A percentile compares a stretch with the other conserved stretches of the same genome.
These are phyloP conservation scores for Globicephala melas DNA, from an alignment of 2,113 vertebrate genomes.

Conservation along the genomic window DNA sequence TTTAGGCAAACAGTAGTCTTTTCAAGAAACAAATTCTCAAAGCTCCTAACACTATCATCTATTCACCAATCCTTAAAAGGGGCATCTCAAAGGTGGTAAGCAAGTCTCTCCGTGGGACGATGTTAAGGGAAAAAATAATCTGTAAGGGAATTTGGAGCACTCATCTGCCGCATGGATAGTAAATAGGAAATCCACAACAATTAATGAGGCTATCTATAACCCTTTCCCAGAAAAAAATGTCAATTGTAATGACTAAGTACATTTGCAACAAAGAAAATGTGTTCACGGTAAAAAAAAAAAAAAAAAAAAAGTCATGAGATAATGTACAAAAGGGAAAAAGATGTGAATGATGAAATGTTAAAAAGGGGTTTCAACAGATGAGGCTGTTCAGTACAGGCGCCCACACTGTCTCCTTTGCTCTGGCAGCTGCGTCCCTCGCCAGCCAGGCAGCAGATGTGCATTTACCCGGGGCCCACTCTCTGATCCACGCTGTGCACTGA, in stretches of 20 bases:
- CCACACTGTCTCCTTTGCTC: not conserved
- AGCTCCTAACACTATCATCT: not conserved
- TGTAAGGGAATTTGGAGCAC: not conserved
- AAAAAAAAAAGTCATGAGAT: not conserved
- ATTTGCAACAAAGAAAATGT: not conserved
- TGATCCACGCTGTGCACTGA: not conserved
- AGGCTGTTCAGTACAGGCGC: not conserved
- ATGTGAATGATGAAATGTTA: not conserved
- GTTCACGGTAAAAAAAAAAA: not conserved
- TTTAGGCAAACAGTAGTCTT: slow-evolving; percentile 6
- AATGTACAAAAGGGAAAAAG: not conserved
- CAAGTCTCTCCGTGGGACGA: not conserved
- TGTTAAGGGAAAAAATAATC: not conserved
- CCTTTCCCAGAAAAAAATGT: not conserved
- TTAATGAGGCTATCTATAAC: not conserved
- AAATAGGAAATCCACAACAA: not conserved
- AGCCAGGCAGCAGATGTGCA: not conserved
- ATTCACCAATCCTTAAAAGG: not conserved
- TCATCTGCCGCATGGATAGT: not conserved
- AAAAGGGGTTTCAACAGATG: slow-evolving; percentile 24
- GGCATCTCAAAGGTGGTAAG: not conserved
- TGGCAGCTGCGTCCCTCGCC: not conserved
- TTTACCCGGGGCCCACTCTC: not conserved
- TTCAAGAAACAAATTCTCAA: not conserved
- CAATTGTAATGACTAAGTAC: not conserved